Base-by-base conservation (phyloP, 2,113 vertebrate species). In the Pagrus major region DNA sequence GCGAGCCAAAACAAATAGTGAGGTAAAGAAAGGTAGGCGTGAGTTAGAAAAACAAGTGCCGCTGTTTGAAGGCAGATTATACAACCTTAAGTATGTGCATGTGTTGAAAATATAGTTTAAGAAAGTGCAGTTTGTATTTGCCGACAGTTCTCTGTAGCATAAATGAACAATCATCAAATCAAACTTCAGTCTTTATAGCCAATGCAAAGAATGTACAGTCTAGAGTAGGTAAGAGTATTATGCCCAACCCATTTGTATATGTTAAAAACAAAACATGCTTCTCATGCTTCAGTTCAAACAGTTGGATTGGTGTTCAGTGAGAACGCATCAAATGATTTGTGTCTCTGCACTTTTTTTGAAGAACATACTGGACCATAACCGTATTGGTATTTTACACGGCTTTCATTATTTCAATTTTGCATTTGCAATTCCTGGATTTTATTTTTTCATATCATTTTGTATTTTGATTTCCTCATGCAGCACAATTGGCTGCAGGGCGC, bases 11-110 rank as follows among this genome's bases (percentile, higher is more conserved):
- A 66, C 78, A 80, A 76, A 86, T 49, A 71, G 76, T 64, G 78
- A 76, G 29, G 79, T 58, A 72, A 56, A 78, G 29, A 52, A 60
- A 76, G 66, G 55, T 35, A 58, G 64, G 74, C 31, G 37, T 76
- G 15, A 68, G 71, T 37, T 65, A 76, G 80, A 58, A 78, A 78
- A 80, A 71, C 52, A 71, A 71, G 80, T 80, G 39, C 67, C 61
- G 42, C 64, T 66, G 20, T 72, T 75, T 80, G 76, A 77, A 76
- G 71, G 42, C 31, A 39, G 56, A 71, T 78, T 60, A 74, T 74
- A 3, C 55, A 9, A 27, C 16, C 1, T 71, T 55, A 41, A 63
- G 44, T 23, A 56, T 47, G 60, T 52, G 31, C 21, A 37, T 58
- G 16, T 29, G n/a, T 4, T 33, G 35, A 39, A 58, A 61, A 18